Evolutionary conservation across 2,797 vertebrate species (phyloP), one percentile per base, ranked within the genome.

Genomic region (Rhinoraja longicauda): DNA sequence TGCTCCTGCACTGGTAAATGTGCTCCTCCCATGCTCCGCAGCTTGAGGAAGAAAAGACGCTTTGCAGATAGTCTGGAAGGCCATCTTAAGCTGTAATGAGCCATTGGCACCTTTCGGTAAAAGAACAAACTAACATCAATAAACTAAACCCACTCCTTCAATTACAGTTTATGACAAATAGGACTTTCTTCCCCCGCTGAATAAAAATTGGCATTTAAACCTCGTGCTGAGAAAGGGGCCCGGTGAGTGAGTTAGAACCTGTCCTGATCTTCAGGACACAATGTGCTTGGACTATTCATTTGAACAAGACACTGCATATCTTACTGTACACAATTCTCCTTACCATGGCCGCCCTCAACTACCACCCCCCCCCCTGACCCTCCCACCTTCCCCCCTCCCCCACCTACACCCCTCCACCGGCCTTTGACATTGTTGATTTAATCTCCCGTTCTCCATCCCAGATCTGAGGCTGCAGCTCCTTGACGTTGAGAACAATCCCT

Each of bases 401-500:
- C 45, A n/a, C n/a, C n/a, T n/a, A n/a, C 45, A 45, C 45, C 45
- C 45, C 3, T 53, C 45, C 45, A 45, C 45, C 4, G 45, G 3
- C 45, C 45, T 53, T 53, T 53, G 77, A 21, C 6, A 36, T 53
- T 92, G 90, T 53, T 92, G 0, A 45, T 45, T 75, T 32, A 15
- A 24, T 67, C 67, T 62, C 45, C 81, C 0, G 2, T 24, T 78
- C n/a, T 32, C 24, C 81, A 2, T 32, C 39, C 1, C 94, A 98
- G 97, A 99, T 94, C 96, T 99, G 93, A 98, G 98, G 53, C 96
- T 99, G 93, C 99, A 99, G 95, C 96, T 99, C 45, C 96, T 99
- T 84, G 98, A 99, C 0, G 98, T 99, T 95, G 98, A 98, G 97
- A 98, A 97, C 96, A 98, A 99, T 96, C 99, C 99, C 0, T 98